Evolutionary conservation across 37 sponge, comb jelly and placozoan species (phyloP), one percentile per base, ranked within the genome.

Genomic region (Aplysina aerophoba): DNA sequence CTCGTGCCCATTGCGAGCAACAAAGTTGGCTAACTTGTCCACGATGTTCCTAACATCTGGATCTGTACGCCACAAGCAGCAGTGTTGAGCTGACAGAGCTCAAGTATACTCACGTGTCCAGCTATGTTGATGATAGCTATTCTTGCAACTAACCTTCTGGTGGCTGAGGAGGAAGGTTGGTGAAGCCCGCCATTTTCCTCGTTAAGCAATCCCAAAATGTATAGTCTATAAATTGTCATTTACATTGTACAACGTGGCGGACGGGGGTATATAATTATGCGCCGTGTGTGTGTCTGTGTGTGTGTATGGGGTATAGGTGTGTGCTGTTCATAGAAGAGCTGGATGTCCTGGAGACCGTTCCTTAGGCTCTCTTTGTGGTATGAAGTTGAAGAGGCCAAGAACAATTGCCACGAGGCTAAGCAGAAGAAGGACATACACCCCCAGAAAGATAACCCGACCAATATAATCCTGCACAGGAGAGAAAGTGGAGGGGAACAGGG

Each of bases 21-120:
- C 99, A 89, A 99, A 99, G 66, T 91, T 92, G 3, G 99, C 99
- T 68, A 99, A 90, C 65, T 97, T 97, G 85, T 95, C 95, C 85
- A 99, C 95, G 38, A 99, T 92, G 63, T 89, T 99, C 65, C 88
- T 65, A 27, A 85, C 38, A 56, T 96, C 97, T 6, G 68, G 58
- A 83, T 94, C 95, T 95, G 8, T 36, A 62, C 4, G 28, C 24
- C 4, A 62, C 11, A 62, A 4, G 24, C 15, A 20, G 59, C 59
- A 58, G 17, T 58, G 17, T 20, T n/a, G n/a, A n/a, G n/a, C n/a
- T n/a, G n/a, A n/a, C n/a, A 44, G 50, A 44, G 8, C 50, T 11
- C 50, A 44, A 44, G 8, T 3, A 44, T 44, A 3, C 50, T 11
- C n/a, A n/a, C n/a, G n/a, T n/a, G n/a, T n/a, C n/a, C n/a, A n/a